Evolutionary conservation across 2,113 vertebrate species (phyloP).

Genomic region (Gymnarchus niloticus): DNA sequence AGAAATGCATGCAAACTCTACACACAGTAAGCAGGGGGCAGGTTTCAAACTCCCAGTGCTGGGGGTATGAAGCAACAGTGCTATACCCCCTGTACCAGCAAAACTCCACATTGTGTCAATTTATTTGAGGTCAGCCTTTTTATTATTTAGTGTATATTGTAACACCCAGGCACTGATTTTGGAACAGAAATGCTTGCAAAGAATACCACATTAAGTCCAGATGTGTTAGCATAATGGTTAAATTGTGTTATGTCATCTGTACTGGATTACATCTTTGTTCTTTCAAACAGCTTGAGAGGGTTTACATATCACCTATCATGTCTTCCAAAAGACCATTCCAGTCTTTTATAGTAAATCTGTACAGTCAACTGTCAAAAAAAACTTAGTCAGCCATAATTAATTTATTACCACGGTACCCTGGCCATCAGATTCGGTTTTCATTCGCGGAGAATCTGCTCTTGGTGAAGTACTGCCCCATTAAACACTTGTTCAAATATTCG

Average conservation of each 20-base stretch:
- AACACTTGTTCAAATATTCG: neutral
- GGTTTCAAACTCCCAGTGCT: neutral
- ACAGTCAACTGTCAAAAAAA: neutral
- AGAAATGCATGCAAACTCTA: too few relatives aligned
- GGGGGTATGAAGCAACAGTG: neutral
- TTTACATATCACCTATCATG: too few relatives aligned
- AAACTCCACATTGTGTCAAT: neutral
- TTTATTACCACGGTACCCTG: neutral
- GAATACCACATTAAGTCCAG: neutral
- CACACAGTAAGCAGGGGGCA: too few relatives aligned
- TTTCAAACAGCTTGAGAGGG: neutral
- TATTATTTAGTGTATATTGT: neutral
- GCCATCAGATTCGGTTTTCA: neutral
- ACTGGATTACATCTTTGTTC: neutral
- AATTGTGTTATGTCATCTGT: neutral
- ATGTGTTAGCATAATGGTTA: neutral
- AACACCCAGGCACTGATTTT: neutral
- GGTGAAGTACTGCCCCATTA: too few relatives aligned
- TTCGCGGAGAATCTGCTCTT: neutral
- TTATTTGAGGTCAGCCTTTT: neutral
- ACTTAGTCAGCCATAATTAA: too few relatives aligned
- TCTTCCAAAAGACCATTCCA: neutral
- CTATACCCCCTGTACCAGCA: neutral
- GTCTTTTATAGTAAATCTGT: neutral
- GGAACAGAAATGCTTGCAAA: neutral